Evolutionary conservation across 2,113 vertebrate genomes (phyloP).

Genomic region (Perca fluviatilis): DNA sequence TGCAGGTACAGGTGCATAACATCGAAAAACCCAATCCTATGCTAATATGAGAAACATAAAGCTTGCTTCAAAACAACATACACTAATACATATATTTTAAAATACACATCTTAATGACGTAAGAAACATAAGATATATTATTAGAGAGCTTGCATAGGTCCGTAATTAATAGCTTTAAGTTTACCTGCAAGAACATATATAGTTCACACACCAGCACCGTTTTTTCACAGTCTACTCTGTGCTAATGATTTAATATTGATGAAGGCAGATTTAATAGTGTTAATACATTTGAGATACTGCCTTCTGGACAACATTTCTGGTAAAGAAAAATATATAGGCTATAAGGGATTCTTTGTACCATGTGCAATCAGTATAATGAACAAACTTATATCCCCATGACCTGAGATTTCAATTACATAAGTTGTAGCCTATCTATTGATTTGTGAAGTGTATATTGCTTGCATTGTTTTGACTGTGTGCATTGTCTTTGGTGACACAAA

Average conservation of each 20-base stretch:
- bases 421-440: background rate
- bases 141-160: background rate
- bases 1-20: background rate
- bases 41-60: background rate
- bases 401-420: background rate
- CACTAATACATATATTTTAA: background rate
- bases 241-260: background rate
- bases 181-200: background rate
- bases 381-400: background rate
- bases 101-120: background rate
- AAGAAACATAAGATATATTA: no score
- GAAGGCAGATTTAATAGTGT: background rate
- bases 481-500: background rate
- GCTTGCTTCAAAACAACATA: background rate
- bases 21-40: background rate
- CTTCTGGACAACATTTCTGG: background rate
- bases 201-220: background rate
- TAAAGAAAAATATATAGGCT: background rate
- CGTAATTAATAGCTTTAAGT: background rate
- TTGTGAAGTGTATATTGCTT: background rate
- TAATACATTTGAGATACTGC: background rate
- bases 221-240: background rate
- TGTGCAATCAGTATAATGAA: background rate
- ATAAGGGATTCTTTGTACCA: background rate
- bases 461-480: background rate